Percentiles rank a stretch among this genome's conserved stretches.
Conservation (phyloP, 2,888 invertebrate genomes). For the Scelioninae gen. 1 region DNA sequence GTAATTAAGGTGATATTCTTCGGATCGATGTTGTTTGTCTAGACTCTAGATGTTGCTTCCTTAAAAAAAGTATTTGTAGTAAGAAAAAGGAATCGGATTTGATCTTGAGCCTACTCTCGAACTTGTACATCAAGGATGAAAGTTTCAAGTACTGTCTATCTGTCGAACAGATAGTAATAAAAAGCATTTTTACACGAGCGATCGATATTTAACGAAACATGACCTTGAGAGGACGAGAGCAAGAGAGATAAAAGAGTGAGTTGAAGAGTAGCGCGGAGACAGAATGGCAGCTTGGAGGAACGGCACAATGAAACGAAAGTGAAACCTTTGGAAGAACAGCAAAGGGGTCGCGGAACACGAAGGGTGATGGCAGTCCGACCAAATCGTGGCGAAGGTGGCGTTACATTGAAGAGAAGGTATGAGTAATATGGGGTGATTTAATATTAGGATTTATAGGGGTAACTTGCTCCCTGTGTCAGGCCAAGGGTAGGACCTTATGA, state of each 20-base stretch:
- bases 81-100: too few relatives aligned
- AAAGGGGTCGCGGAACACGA: slow-evolving; percentile 38
- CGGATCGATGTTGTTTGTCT: too few relatives aligned
- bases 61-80: not conserved
- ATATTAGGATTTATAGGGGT: slow-evolving; percentile 83
- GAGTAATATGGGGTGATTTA: slow-evolving; percentile 82
- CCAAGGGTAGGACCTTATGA: slow-evolving; percentile 79
- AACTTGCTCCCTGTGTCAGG: slow-evolving; percentile 72
- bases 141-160: slow-evolving; percentile 47
- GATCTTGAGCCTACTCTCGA: not conserved
- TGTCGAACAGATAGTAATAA: slow-evolving; percentile 22
- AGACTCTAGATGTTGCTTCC: not conserved
- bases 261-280: slow-evolving; percentile 1
- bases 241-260: not conserved
- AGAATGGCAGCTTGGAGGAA: slow-evolving; percentile 27
- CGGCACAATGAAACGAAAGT: slow-evolving; percentile 61
- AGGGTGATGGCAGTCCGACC: slow-evolving; percentile 57
- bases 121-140: slow-evolving; percentile 37
- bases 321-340: slow-evolving; percentile 47
- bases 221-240: slow-evolving; percentile 54
- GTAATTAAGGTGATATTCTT: too few relatives aligned
- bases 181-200: slow-evolving; percentile 41
- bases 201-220: slow-evolving; percentile 66
- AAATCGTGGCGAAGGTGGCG: slow-evolving; percentile 60
- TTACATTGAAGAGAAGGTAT: slow-evolving; percentile 75